These are phyloP conservation scores for Ahaetulla prasina DNA, from an alignment of 2,113 vertebrate genomes.

Conservation along the genomic window DNA sequence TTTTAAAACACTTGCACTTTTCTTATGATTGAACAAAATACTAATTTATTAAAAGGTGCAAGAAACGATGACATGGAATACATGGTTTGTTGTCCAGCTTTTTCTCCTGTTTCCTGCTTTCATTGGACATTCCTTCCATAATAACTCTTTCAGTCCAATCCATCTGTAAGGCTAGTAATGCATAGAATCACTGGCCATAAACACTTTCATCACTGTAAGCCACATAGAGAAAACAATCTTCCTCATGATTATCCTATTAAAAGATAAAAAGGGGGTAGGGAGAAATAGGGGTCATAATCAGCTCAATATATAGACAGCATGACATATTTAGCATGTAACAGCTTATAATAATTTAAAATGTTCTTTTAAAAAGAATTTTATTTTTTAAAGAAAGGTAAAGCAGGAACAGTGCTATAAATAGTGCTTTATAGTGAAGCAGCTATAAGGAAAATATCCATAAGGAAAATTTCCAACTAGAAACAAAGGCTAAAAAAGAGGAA, in stretches of 20 bases:
- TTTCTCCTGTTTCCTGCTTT: constrained; percentile 45
- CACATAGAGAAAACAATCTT: constrained; percentile 97
- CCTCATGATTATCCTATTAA: constrained; percentile 91
- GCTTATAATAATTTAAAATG: background rate
- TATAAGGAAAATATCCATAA: background rate
- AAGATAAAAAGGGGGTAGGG: constrained; percentile 15
- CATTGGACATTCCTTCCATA: constrained; percentile 26
- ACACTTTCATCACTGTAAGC: constrained; percentile 98
- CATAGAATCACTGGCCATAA: constrained; percentile 83
- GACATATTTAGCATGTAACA: background rate
- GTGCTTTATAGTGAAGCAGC: background rate
- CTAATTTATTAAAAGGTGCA: constrained; percentile 52
- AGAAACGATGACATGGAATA: constrained; percentile 60
- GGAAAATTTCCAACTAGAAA: background rate
- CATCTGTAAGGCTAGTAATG: constrained; percentile 36
- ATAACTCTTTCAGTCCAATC: constrained; percentile 54
- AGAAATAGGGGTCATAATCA: background rate
- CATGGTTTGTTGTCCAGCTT: constrained; percentile 56
- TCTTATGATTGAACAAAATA: constrained; percentile 57
- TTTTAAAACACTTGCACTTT: constrained; percentile 35
- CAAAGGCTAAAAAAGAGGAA: background rate
- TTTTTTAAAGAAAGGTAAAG: background rate
- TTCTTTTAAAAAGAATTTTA: background rate
- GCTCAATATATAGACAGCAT: background rate
- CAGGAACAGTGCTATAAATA: too few species aligned